phyloP scores from a whole-genome alignment of 2,888 invertebrate genomes.

The Cryptus armator region DNA sequence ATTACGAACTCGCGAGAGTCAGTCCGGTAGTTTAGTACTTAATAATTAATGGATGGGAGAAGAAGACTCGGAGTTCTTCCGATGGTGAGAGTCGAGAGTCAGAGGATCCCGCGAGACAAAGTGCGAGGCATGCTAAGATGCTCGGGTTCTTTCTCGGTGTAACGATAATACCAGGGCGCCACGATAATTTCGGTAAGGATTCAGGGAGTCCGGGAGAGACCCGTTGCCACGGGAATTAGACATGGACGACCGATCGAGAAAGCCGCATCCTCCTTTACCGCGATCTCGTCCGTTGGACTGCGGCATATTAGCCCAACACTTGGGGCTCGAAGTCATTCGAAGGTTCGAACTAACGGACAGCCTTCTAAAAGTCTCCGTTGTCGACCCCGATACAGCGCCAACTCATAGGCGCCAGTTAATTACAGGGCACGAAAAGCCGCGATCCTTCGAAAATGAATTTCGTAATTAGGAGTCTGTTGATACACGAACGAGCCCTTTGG shows the following conservation, averaged over 20 bases:
- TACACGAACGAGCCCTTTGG: conserved; percentile 44
- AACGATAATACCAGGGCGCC: conserved; percentile 78
- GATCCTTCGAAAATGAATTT: conserved; percentile 67
- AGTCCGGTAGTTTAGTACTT: conserved; percentile 74
- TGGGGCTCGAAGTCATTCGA: conserved; percentile 29
- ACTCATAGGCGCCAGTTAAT: conserved; percentile 81
- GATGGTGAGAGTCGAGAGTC: conserved; percentile 1
- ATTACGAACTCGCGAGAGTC: conserved; percentile 75
- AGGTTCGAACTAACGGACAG: conserved; percentile 4
- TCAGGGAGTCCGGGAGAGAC: background rate
- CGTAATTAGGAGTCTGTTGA: conserved; percentile 69
- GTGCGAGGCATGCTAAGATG: conserved; percentile 66
- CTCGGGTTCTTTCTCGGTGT: conserved; percentile 65
- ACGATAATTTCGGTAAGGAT: conserved; percentile 73
- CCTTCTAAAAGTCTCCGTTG: conserved; percentile 33
- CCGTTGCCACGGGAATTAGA: conserved; percentile 61
- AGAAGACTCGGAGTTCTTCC: conserved; percentile 33
- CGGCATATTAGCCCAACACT: conserved; percentile 47
- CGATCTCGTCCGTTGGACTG: conserved; percentile 20
- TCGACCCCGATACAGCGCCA: conserved; percentile 67
- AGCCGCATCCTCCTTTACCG: conserved; percentile 15
- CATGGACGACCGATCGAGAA: conserved; percentile 55
- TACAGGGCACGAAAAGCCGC: conserved; percentile 74
- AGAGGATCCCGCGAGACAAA: conserved; percentile 7
- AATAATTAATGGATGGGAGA: conserved; percentile 76